Conservation (phyloP, 1,140 invertebrate genomes). For the Drosophila punjabiensis region DNA sequence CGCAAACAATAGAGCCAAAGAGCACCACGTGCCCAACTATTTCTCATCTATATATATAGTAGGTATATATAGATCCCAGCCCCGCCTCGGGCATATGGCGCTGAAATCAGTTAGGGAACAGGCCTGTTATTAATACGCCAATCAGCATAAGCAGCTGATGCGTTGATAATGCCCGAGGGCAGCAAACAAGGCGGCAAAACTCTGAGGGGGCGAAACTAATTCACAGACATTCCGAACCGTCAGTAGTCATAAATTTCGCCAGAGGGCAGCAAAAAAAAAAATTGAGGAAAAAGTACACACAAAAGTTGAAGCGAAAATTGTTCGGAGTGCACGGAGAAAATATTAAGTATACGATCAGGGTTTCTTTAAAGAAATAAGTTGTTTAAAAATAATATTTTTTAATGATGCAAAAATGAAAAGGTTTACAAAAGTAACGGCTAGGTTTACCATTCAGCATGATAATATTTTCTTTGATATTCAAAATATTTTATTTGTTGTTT, state of each 20-base stretch:
- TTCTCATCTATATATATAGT: background rate
- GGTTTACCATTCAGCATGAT: no score
- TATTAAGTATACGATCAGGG: constrained; percentile 4
- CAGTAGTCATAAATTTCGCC: constrained; percentile 73
- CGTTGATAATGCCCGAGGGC: constrained; percentile 48
- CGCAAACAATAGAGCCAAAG: constrained; percentile 22
- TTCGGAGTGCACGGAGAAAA: constrained; percentile 18
- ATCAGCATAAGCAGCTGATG: constrained; percentile 78
- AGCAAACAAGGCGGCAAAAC: constrained; percentile 33
- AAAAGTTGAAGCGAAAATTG: constrained; percentile 35
- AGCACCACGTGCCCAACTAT: constrained; percentile 48
- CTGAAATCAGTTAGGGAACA: constrained; percentile 59
- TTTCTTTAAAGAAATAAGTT: background rate
- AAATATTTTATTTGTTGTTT: no score
- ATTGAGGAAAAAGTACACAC: constrained; percentile 6
- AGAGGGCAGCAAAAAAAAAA: constrained; percentile 30
- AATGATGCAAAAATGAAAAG: no score
- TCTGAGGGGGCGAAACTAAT: constrained; percentile 42
- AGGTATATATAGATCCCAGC: background rate
- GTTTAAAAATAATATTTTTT: no score
- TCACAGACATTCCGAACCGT: constrained; percentile 51
- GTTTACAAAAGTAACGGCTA: no score
- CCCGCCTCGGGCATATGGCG: constrained; percentile 39
- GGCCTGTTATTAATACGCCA: constrained; percentile 69
- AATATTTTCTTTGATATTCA: no score